Percentiles rank a stretch among this genome's conserved stretches.
phyloP scores from a whole-genome alignment of 2,113 vertebrate genomes.

The Hirundichthys speculiger region DNA sequence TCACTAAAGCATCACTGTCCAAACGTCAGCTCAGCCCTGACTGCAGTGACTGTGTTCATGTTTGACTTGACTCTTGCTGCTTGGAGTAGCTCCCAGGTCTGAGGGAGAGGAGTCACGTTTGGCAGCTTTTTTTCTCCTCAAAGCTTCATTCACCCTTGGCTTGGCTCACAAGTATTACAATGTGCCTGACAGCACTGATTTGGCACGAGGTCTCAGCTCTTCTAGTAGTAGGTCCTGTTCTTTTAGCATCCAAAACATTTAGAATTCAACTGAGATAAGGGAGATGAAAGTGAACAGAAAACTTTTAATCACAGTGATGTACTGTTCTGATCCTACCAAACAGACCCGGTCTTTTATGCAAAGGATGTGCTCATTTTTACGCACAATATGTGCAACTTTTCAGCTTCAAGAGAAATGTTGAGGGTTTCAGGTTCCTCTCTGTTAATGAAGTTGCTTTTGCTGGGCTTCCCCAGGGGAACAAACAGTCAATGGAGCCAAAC shows the following conservation, averaged over 20 bases:
- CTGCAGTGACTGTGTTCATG: conserved; percentile 43
- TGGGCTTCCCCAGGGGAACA: conserved; percentile 35
- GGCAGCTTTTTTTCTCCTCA: conserved; percentile 40
- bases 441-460: conserved; percentile 13
- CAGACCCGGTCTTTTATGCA: conserved; percentile 7
- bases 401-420: conserved; percentile 40
- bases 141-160: conserved; percentile 44
- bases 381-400: conserved; percentile 41
- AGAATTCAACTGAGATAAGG: too few species aligned
- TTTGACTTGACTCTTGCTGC: conserved; percentile 43
- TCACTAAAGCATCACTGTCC: conserved; percentile 30
- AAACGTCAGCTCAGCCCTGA: conserved; percentile 41
- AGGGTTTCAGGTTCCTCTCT: conserved; percentile 39
- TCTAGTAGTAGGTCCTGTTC: conserved; percentile 3
- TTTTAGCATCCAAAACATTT: conserved; percentile 12
- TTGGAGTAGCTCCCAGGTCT: conserved; percentile 37
- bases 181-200: conserved; percentile 40
- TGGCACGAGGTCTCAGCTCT: conserved; percentile 37
- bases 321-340: conserved; percentile 20
- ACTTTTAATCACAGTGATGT: too few species aligned
- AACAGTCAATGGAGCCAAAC: conserved; percentile 26
- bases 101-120: conserved; percentile 63
- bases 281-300: too few species aligned
- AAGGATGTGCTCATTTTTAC: conserved; percentile 43
- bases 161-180: conserved; percentile 40